Evolutionary conservation across 2,797 vertebrate genomes (phyloP).

Genomic region (Etheostoma perlongum): DNA sequence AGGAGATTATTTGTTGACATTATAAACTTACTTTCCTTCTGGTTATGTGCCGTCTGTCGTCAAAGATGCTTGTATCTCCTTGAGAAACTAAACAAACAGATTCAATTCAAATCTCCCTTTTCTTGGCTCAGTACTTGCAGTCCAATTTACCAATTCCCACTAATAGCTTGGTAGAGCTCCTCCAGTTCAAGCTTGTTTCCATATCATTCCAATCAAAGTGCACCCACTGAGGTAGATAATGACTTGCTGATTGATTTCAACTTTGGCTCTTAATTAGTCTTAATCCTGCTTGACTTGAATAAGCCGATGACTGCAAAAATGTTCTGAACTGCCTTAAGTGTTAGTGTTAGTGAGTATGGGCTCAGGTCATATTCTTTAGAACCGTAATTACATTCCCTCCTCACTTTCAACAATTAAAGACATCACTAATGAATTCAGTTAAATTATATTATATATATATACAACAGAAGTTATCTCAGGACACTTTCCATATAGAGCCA

Average conservation of each 20-base stretch:
- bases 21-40: neutral
- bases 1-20: neutral
- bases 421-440: neutral
- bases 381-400: conserved; percentile 3
- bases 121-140: conserved; percentile 22
- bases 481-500: too few species aligned
- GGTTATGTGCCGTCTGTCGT: neutral
- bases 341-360: neutral
- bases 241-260: conserved; percentile 13
- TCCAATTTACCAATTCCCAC: conserved; percentile 49
- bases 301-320: conserved; percentile 12
- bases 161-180: conserved; percentile 24
- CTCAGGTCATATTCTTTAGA: conserved; percentile 10
- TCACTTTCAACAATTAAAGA: neutral
- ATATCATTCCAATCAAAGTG: conserved; percentile 9
- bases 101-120: conserved; percentile 25
- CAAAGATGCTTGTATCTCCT: conserved; percentile 20
- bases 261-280: conserved; percentile 11
- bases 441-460: neutral
- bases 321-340: conserved; percentile 10
- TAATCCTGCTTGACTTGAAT: conserved; percentile 18
- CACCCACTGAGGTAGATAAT: conserved; percentile 34
- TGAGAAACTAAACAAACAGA: conserved; percentile 8
- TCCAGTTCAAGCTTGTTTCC: conserved; percentile 29
- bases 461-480: too few species aligned